Evolutionary conservation across 2,113 vertebrate species (phyloP).

Genomic region (Setophaga kirtlandii): DNA sequence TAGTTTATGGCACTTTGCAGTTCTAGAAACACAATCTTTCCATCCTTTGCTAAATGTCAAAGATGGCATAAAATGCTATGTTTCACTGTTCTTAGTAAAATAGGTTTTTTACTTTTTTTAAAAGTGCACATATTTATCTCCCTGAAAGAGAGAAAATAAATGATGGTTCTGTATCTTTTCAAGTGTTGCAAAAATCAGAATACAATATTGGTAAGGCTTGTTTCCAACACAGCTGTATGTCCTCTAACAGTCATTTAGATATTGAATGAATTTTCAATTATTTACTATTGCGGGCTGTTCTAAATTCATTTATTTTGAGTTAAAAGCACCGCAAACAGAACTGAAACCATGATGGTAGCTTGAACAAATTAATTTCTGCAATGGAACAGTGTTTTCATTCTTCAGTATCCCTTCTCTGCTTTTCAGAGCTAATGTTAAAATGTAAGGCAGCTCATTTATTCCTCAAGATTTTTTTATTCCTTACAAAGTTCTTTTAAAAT

Average conservation of each 20-base stretch:
- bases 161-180: not conserved
- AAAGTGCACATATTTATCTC: not conserved
- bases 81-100: not conserved
- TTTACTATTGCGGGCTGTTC: not conserved
- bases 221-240: not conserved
- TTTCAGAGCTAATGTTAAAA: not conserved
- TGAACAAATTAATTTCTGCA: not conserved
- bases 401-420: not conserved
- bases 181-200: not conserved
- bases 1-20: not conserved
- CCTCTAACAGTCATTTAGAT: not conserved
- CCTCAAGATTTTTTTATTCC: not conserved
- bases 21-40: not conserved
- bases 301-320: not conserved
- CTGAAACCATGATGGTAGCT: not conserved
- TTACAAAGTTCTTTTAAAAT: not conserved
- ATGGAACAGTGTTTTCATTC: not conserved
- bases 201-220: not conserved
- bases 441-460: not conserved
- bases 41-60: not conserved
- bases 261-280: not conserved
- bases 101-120: not conserved
- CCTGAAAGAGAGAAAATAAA: not conserved
- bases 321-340: not conserved
- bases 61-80: not conserved